Evolutionary conservation across 37 sponge, comb jelly and placozoan species (phyloP).

Genomic region (Axinella damicornis): DNA sequence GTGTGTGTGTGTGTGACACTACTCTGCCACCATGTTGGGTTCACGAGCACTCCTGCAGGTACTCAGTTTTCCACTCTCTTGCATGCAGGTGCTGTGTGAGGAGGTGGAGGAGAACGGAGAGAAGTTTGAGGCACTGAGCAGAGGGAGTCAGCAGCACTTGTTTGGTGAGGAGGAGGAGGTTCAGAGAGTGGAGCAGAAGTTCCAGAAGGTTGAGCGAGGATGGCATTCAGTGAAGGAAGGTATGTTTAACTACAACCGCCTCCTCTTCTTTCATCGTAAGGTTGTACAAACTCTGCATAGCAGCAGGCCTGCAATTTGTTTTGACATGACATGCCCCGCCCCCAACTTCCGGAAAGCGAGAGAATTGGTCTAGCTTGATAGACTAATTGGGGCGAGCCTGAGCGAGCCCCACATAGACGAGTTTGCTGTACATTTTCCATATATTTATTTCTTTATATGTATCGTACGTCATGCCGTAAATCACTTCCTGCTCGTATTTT

Average conservation of each 20-base stretch:
- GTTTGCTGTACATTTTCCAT: no score
- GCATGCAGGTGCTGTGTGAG: slow-evolving; percentile 19
- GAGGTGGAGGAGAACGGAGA: background rate
- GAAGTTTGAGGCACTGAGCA: slow-evolving; percentile 1
- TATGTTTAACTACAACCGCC: no score
- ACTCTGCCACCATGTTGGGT: background rate
- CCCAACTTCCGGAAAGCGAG: no score
- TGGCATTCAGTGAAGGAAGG: slow-evolving; percentile 7
- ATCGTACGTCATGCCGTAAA: no score
- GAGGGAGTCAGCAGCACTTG: background rate
- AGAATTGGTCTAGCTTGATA: no score
- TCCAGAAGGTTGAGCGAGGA: background rate
- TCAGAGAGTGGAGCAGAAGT: background rate
- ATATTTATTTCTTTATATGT: no score
- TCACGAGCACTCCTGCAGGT: no score
- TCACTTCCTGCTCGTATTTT: no score
- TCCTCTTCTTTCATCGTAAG: background rate
- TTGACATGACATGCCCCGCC: no score
- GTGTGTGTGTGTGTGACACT: background rate
- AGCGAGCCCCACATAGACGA: no score
- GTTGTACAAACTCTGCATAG: background rate
- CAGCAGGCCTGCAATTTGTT: no score
- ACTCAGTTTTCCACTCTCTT: background rate
- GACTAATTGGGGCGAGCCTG: no score
- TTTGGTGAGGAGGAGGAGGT: slow-evolving; percentile 27